Evolutionary conservation across 1,140 invertebrate genomes (phyloP), one percentile per base, ranked within the genome.

Genomic region (Heliconius hermathena): DNA sequence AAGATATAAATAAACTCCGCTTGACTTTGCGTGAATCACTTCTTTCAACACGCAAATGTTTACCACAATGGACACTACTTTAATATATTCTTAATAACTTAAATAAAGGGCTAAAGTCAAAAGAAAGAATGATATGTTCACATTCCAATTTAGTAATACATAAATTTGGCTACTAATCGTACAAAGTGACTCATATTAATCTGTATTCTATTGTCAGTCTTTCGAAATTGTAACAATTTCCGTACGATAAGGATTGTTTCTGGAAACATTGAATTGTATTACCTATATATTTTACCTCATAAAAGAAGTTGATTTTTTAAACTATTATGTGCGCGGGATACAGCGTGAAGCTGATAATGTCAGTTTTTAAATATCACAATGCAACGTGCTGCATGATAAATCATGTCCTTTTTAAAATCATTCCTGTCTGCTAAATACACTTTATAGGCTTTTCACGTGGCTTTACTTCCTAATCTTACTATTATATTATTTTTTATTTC

Each of bases 141-240:
- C 60, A 66, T 70, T 70, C 38, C 60, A 70, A 70, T 76, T 66
- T 70, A 71, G 60, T 76, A 76, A 76, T 76, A 66, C 60, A 29
- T 60, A 77, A 77, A 71, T 78, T 78, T 60, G 70, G 52, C 71
- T 38, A 60, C 71, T 82, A 83, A 85, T 85, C 77, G 71, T 78
- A 76, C 80, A 80, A 75, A 84, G 77, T 88, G 85, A 89, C 80
- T 88, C 85, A 86, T 81, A 72, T 71, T 46, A 70, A 60, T 60
- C 26, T 26, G 49, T 54, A 78, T 77, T 80, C 82, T 49, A 84
- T 89, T 89, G 85, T 87, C 82, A 77, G 41, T 77, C 81, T 89
- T 86, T 87, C 85, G 82, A 85, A 83, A 87, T 22, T 78, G 38
- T 76, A 57, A 71, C 73, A 71, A 80, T 80, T 76, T 80, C 66